phyloP scores from a whole-genome alignment of 2,797 vertebrate genomes.

The Phaenicophaeus curvirostris region DNA sequence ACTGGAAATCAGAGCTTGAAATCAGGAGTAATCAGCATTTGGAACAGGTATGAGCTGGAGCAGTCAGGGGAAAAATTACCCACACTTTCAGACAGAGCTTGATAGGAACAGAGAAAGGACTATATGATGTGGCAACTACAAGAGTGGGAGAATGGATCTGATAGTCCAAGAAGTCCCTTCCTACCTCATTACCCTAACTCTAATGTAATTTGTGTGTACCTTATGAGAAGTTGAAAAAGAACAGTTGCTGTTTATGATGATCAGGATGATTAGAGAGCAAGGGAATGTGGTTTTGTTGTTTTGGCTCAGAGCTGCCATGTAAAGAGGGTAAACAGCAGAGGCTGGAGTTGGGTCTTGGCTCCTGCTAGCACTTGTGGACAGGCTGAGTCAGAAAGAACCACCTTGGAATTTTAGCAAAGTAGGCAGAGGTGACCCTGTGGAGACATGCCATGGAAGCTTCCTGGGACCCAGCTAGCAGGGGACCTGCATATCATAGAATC shows the following conservation, averaged over 20 bases:
- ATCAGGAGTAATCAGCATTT: background rate
- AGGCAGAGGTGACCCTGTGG: background rate
- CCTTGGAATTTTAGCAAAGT: background rate
- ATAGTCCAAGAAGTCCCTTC: background rate
- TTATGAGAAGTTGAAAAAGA: background rate
- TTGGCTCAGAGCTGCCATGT: background rate
- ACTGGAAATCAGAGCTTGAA: background rate
- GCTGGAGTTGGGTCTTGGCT: background rate
- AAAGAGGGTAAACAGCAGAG: background rate
- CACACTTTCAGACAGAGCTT: background rate
- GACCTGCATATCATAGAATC: background rate
- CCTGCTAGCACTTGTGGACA: background rate
- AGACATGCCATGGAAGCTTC: background rate
- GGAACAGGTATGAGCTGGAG: background rate
- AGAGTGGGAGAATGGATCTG: slow-evolving; percentile 8
- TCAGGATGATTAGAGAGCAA: slow-evolving; percentile 5
- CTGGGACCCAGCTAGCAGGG: background rate
- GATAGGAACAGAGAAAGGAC: background rate
- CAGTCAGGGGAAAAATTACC: background rate
- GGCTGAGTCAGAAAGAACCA: background rate
- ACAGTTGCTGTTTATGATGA: background rate
- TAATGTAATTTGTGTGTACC: background rate
- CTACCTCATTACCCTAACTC: slow-evolving; percentile 17
- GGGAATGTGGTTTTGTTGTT: slow-evolving; percentile 40
- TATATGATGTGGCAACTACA: slow-evolving; percentile 21